These are phyloP conservation scores for Polydesmus complanatus DNA, from an alignment of 2,888 invertebrate species.

Conservation along the genomic window DNA sequence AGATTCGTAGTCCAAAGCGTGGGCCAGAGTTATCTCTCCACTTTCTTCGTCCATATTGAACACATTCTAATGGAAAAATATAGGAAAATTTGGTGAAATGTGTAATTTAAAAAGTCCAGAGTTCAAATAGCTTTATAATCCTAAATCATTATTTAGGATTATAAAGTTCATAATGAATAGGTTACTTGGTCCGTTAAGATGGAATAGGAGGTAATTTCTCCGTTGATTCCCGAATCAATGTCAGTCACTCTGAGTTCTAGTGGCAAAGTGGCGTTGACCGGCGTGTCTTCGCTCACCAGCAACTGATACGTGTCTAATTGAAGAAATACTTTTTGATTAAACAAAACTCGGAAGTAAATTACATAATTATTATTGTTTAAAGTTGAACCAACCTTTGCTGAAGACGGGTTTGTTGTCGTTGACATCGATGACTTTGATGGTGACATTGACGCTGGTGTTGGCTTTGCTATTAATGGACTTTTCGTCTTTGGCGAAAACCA, in stretches of 20 bases:
- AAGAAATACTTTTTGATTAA: neutral
- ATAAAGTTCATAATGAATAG: too few species aligned
- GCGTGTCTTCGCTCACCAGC: conserved; percentile 15
- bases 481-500: conserved; percentile 23
- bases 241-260: conserved; percentile 15
- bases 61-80: conserved; percentile 8
- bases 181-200: conserved; percentile 13
- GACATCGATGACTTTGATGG: conserved; percentile 25
- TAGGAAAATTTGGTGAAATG: neutral
- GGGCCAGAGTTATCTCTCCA: conserved; percentile 60
- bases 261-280: conserved; percentile 15
- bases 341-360: too few species aligned
- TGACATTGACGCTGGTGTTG: conserved; percentile 24
- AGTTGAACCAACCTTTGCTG: conserved; percentile 21
- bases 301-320: conserved; percentile 18
- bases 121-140: too few species aligned
- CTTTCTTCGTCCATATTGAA: conserved; percentile 66
- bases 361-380: too few species aligned
- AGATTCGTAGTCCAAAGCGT: conserved; percentile 56
- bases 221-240: conserved; percentile 16
- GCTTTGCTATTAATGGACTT: conserved; percentile 23
- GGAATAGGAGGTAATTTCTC: conserved; percentile 12
- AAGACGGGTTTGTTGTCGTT: conserved; percentile 27
- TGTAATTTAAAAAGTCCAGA: neutral
- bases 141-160: too few species aligned